A percentile compares a stretch with the other conserved stretches of the same genome.
These are phyloP conservation scores for Drosophila albomicans DNA, from an alignment of 1,140 invertebrate genomes.

Conservation along the genomic window DNA sequence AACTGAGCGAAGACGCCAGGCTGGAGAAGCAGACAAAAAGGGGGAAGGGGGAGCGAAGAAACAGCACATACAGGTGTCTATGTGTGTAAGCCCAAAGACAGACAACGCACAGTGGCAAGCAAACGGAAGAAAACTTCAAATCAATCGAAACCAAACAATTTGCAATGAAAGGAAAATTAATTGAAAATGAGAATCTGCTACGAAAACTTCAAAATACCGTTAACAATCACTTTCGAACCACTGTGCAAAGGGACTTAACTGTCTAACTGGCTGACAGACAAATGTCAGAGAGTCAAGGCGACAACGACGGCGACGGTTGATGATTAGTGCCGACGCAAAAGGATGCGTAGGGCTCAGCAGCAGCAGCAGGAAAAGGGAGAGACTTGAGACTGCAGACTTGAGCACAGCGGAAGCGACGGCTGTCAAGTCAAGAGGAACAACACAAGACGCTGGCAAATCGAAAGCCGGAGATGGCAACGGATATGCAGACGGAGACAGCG, in stretches of 20 bases:
- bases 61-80: constrained; percentile 9
- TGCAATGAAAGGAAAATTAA: not conserved
- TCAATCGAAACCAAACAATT: not conserved
- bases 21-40: not conserved
- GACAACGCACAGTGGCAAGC: constrained; percentile 17
- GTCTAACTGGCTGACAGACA: constrained; percentile 35
- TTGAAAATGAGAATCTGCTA: not conserved
- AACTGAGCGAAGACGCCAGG: constrained; percentile 15
- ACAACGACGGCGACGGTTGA: constrained; percentile 24
- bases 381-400: not conserved
- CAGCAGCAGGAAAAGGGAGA: not conserved
- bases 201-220: not conserved
- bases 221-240: constrained; percentile 1
- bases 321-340: constrained; percentile 35
- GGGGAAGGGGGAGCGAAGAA: not conserved
- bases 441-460: constrained; percentile 32
- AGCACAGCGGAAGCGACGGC: constrained; percentile 45
- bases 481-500: constrained; percentile 14
- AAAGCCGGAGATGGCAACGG: constrained; percentile 14
- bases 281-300: constrained; percentile 72
- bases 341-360: not conserved
- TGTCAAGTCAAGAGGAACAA: constrained; percentile 57
- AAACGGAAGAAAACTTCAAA: not conserved
- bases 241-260: constrained; percentile 22
- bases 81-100: constrained; percentile 15